Base-by-base conservation (phyloP, 53 echinoderm and acorn worm genomes). In the Antedon mediterranea region DNA sequence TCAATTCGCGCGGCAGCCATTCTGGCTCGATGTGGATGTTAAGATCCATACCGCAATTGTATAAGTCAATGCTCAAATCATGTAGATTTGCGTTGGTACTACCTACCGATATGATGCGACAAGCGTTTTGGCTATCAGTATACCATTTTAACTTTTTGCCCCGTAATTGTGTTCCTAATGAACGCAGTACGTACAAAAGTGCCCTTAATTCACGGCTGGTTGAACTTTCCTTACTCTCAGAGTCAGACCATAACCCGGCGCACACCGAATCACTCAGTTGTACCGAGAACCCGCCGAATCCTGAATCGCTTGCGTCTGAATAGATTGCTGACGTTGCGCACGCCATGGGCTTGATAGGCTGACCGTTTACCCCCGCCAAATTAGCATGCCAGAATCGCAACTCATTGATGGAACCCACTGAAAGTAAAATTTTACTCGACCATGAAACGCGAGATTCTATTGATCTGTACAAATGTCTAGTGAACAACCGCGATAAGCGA, bases 281-380 rank as follows among this genome's bases (percentile, higher is more conserved):
- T 3, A 82, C 75, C 44, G 32, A 71, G 18, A 43, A 79, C 74
- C 82, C 82, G 26, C 76, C 82, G 30, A 70, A 82, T 34, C 76
- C 83, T 6, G 41, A 77, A 32, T 83, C 83, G 30, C 83, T 78
- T 13, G 83, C 83, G 32, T 83, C 83, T 28, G 83, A 77, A 78
- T 77, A 83, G 37, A 83, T 71, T 32, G 83, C 72, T 4, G 73
- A 83, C 28, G 77, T 77, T 71, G 78, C 73, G 32, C 72, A 0
- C 11, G 74, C 29, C 7, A 26, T 4, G 9, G 81, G 75, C 33
- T 34, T 76, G 0, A 83, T 43, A 13, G 31, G 57, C 57, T 57
- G 57, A 57, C 57, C 57, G 11, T 57, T 57, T 57, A 57, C 57
- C 15, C 57, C 9, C 3, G 57, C 11, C 57, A 57, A 57, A 57